Percentiles rank a stretch among this genome's conserved stretches.
phyloP scores from a whole-genome alignment of 2,113 vertebrate species.

The Grammomys surdaster region DNA sequence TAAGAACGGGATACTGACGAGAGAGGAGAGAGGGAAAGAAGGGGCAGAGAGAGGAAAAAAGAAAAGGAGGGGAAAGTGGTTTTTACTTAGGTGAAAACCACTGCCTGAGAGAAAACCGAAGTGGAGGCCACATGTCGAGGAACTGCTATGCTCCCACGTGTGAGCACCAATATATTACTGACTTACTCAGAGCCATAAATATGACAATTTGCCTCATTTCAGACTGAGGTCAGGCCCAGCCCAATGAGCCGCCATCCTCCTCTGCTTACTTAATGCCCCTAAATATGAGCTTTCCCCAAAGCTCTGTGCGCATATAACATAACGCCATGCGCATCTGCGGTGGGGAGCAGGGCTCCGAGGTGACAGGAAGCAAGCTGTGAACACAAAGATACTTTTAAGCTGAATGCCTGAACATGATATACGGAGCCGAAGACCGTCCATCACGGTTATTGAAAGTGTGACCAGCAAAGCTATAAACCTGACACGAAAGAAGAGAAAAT shows the following conservation, averaged over 20 bases:
- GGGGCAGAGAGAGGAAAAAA: slow-evolving; percentile 26
- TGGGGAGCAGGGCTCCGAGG: slow-evolving; percentile 67
- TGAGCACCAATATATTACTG: slow-evolving; percentile 85
- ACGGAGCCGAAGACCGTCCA: slow-evolving; percentile 82
- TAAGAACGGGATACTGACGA: not conserved
- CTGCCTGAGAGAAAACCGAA: slow-evolving; percentile 78
- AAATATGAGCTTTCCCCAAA: slow-evolving; percentile 82
- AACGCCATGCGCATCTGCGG: slow-evolving; percentile 43
- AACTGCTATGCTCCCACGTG: slow-evolving; percentile 85
- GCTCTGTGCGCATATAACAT: slow-evolving; percentile 73
- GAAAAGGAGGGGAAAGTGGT: slow-evolving; percentile 1
- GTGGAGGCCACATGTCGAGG: slow-evolving; percentile 82
- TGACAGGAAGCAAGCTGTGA: slow-evolving; percentile 86
- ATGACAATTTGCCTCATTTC: slow-evolving; percentile 87
- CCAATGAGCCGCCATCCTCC: slow-evolving; percentile 74
- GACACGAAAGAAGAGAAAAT: slow-evolving; percentile 85
- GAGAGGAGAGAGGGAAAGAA: too few species aligned
- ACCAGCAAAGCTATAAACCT: slow-evolving; percentile 81
- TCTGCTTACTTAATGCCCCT: slow-evolving; percentile 74
- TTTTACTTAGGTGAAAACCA: slow-evolving; percentile 73
- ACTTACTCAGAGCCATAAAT: slow-evolving; percentile 87
- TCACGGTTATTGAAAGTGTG: slow-evolving; percentile 81
- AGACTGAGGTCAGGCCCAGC: slow-evolving; percentile 83
- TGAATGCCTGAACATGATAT: slow-evolving; percentile 71
- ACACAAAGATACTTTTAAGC: slow-evolving; percentile 84